Percentiles rank a stretch among this genome's conserved stretches.
phyloP scores from a whole-genome alignment of 1,140 invertebrate genomes.

The Leptonema lineaticorne region DNA sequence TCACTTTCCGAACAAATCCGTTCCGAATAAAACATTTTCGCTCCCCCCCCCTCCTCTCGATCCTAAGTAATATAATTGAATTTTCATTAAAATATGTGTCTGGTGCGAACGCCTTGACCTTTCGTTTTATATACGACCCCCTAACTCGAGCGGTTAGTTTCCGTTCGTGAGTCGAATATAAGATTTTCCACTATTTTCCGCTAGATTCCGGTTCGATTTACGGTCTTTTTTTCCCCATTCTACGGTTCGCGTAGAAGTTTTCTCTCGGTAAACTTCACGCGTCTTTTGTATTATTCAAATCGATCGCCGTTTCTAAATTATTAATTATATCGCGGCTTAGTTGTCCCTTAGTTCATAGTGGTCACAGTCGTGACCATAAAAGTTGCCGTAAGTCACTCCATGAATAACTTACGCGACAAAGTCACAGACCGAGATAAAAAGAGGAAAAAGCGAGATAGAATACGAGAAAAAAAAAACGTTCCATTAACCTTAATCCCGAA shows the following conservation, averaged over 20 bases:
- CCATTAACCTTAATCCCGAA: slow-evolving; percentile 32
- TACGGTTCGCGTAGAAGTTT: neutral
- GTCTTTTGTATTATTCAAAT: neutral
- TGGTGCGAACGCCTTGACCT: too few species aligned
- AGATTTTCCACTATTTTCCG: neutral
- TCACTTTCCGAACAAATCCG: too few species aligned
- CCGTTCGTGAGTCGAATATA: neutral
- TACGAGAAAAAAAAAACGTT: slow-evolving; percentile 32
- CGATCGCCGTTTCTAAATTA: slow-evolving; percentile 20
- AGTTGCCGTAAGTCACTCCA: slow-evolving; percentile 28
- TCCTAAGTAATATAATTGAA: too few species aligned
- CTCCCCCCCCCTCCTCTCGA: too few species aligned
- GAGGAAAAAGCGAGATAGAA: too few species aligned
- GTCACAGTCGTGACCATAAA: slow-evolving; percentile 23
- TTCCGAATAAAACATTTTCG: too few species aligned
- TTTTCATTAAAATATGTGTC: too few species aligned
- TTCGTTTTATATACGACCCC: too few species aligned
- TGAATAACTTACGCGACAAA: slow-evolving; percentile 35
- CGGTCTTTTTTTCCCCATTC: neutral
- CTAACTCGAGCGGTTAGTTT: neutral
- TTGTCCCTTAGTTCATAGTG: neutral
- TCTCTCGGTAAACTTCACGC: neutral
- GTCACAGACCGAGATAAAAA: too few species aligned
- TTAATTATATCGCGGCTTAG: slow-evolving; percentile 27
- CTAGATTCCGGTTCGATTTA: neutral